Conservation (phyloP, 2,113 vertebrate genomes). For the Apaloderma vittatum region DNA sequence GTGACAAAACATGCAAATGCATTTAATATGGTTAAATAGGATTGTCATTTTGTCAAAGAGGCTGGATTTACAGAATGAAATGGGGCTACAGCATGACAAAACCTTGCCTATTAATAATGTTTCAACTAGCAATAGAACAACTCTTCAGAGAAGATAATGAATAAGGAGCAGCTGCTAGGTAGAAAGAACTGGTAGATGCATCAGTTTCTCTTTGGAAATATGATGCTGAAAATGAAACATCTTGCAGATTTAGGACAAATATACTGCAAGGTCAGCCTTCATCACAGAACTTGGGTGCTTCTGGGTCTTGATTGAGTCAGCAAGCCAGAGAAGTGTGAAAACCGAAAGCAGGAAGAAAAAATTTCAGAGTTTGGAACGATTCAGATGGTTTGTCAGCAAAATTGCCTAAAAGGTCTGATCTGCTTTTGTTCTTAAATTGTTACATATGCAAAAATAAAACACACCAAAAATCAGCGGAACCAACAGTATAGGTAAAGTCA, state of each 20-base stretch:
- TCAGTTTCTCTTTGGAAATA: not conserved
- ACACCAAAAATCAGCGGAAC: not conserved
- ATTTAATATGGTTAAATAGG: not conserved
- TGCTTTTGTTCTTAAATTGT: not conserved
- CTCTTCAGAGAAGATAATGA: not conserved
- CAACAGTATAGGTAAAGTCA: not conserved
- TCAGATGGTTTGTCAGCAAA: not conserved
- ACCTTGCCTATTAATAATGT: not conserved
- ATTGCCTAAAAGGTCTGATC: not conserved
- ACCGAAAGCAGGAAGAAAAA: not conserved
- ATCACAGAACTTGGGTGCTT: accelerated
- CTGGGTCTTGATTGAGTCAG: not conserved
- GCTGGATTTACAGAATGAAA: not conserved
- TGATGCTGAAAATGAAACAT: not conserved
- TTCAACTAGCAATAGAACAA: not conserved
- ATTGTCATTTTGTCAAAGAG: conserved; percentile 25
- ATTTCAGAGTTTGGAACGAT: not conserved
- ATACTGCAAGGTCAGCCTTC: not conserved
- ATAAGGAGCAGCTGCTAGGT: not conserved
- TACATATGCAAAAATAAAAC: not conserved
- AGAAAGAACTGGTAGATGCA: not conserved
- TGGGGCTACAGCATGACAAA: not conserved
- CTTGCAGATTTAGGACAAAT: not conserved
- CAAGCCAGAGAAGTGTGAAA: not conserved
- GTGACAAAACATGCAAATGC: conserved; percentile 17